phyloP scores from a whole-genome alignment of 2,888 invertebrate genomes.

The Sarcophaga caerulescens region DNA sequence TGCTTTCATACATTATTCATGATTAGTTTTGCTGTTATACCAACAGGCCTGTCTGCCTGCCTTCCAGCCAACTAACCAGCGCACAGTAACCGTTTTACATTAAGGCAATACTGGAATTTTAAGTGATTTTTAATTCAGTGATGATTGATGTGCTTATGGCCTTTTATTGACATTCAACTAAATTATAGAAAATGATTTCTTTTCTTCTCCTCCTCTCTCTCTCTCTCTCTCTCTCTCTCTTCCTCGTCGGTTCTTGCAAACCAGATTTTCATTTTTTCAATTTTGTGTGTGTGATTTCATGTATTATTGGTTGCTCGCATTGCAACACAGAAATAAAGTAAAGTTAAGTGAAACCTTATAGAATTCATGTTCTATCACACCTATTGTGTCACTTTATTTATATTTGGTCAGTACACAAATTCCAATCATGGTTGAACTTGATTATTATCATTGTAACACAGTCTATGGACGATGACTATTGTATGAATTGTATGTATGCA shows the following conservation, averaged over 20 bases:
- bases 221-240: not conserved
- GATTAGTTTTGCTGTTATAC: conserved; percentile 54
- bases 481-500: not conserved
- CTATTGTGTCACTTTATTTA: conserved; percentile 59
- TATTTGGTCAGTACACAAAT: conserved; percentile 60
- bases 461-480: not conserved
- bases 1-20: conserved; percentile 67
- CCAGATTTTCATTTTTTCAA: conserved; percentile 27
- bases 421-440: conserved; percentile 49
- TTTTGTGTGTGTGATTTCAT: conserved; percentile 40
- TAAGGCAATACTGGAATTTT: conserved; percentile 67
- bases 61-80: not conserved
- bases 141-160: conserved; percentile 69
- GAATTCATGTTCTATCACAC: conserved; percentile 63
- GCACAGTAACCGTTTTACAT: conserved; percentile 43
- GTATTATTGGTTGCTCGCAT: conserved; percentile 23
- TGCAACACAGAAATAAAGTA: conserved; percentile 14
- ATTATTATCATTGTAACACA: conserved; percentile 44
- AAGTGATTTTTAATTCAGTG: conserved; percentile 69
- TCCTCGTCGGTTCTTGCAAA: not conserved
- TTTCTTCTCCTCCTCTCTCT: not conserved
- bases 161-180: conserved; percentile 69
- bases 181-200: conserved; percentile 65
- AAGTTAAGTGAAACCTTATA: conserved; percentile 62
- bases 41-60: not conserved